Base-by-base conservation (phyloP, 2,797 vertebrate species). In the Cossypha heuglini region DNA sequence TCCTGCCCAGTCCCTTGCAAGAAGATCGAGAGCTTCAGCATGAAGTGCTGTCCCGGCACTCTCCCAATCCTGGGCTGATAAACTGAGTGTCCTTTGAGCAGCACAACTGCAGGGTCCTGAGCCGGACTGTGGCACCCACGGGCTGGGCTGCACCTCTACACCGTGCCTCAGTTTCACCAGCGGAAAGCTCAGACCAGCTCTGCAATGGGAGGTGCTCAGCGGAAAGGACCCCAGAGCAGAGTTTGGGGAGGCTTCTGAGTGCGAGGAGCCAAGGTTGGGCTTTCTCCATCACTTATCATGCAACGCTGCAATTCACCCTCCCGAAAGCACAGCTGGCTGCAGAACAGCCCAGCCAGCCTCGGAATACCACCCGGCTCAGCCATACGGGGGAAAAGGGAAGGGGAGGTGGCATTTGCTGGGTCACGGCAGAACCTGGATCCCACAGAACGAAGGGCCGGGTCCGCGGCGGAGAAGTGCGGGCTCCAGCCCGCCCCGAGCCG, bases 341-440 rank as follows among this genome's bases (percentile, higher is more conserved):
- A 10, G 11, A 33, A 49, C 11, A 48, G 26, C 38, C 24, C 62
- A 4, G 31, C 6, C 31, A 35, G 33, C 35, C 11, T 9, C n/a
- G 0, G 25, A 83, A 59, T 0, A 13, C 13, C 16, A 2, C 9
- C 22, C 4, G 4, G 13, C 29, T 18, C 63, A 12, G 63, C 4
- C 1, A 15, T 2, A 11, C 0, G 5, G 9, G 28, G 55, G 1
- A 28, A 40, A 16, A 2, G 1, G 16, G 19, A 52, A 31, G 37
- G 28, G 8, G 9, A 29, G 45, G 40, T 5, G 33, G 12, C 18
- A 13, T 20, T 33, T 29, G 5, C 17, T 3, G 21, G 48, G 20
- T 9, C 28, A 37, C 18, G 6, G 48, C 67, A 62, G 15, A 42
- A 16, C 31, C 5, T 15, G 0, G 57, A 6, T 16, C 18, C 38